A percentile compares a stretch with the other conserved stretches of the same genome.
phyloP scores from a whole-genome alignment of 2,113 vertebrate species.

The Gymnarchus niloticus region DNA sequence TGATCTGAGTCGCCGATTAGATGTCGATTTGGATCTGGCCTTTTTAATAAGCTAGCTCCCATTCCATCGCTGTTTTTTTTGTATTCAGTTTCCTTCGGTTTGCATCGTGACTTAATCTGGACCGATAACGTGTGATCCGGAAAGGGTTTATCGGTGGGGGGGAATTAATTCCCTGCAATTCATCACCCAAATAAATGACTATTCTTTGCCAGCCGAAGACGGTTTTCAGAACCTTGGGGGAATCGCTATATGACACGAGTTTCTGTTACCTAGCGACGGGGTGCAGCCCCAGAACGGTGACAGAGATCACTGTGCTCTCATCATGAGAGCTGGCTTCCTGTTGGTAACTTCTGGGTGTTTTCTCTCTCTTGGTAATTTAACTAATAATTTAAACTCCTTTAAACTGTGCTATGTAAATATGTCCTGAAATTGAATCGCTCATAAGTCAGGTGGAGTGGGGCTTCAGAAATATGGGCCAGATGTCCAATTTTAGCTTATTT shows the following conservation, averaged over 20 bases:
- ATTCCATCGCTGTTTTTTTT: neutral
- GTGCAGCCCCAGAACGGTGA: slow-evolving; percentile 15
- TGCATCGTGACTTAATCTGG: neutral
- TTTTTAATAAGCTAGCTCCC: neutral
- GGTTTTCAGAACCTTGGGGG: slow-evolving; percentile 28
- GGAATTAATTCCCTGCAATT: slow-evolving; percentile 7
- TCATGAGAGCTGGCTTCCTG: neutral
- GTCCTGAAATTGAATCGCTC: neutral
- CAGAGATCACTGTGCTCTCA: slow-evolving; percentile 4
- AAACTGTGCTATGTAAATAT: neutral
- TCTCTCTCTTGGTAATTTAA: neutral
- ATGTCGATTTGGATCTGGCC: slow-evolving; percentile 1
- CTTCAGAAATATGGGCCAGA: too few species aligned
- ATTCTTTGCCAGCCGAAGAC: slow-evolving; percentile 30
- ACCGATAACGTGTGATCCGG: neutral
- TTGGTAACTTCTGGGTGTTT: neutral
- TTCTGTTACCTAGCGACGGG: slow-evolving; percentile 32
- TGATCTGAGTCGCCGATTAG: neutral
- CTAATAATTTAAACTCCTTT: neutral
- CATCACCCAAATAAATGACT: slow-evolving; percentile 24
- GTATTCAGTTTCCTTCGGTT: slow-evolving; percentile 20
- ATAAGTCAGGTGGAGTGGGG: neutral
- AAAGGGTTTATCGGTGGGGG: neutral
- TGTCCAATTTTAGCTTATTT: too few species aligned
- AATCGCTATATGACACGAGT: slow-evolving; percentile 23